Evolutionary conservation across 2,797 vertebrate species (phyloP).

Genomic region (Martes flavigula): DNA sequence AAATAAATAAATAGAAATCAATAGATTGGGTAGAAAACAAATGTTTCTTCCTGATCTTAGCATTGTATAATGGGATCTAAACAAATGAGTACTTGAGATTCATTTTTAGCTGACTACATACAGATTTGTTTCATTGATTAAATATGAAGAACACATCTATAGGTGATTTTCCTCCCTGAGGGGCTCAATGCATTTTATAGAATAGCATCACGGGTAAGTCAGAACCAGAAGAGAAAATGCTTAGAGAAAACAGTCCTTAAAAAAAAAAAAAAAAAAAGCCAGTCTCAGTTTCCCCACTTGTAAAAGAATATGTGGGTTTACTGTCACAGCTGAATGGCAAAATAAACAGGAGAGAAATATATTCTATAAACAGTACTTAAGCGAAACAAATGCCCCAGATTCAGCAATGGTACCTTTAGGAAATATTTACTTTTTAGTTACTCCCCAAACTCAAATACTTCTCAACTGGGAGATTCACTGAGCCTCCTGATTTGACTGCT

Average conservation of each 20-base stretch:
- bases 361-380: neutral
- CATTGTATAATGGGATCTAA: neutral
- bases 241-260: neutral
- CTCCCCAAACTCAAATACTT: neutral
- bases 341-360: neutral
- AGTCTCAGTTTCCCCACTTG: neutral
- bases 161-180: neutral
- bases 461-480: neutral
- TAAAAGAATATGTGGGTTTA: slow-evolving; percentile 10
- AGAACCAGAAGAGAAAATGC: neutral
- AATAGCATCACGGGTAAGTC: neutral
- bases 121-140: neutral
- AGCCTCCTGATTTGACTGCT: neutral
- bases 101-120: neutral
- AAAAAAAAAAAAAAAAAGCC: neutral
- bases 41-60: neutral
- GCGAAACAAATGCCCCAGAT: neutral
- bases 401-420: neutral
- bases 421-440: neutral
- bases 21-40: neutral
- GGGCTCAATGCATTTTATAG: neutral
- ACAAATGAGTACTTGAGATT: neutral
- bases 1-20: neutral
- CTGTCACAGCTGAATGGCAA: neutral
- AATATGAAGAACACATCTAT: neutral